A percentile compares a stretch with the other conserved stretches of the same genome.
These are phyloP conservation scores for Calidris pugnax DNA, from an alignment of 2,113 vertebrate species.

Conservation along the genomic window DNA sequence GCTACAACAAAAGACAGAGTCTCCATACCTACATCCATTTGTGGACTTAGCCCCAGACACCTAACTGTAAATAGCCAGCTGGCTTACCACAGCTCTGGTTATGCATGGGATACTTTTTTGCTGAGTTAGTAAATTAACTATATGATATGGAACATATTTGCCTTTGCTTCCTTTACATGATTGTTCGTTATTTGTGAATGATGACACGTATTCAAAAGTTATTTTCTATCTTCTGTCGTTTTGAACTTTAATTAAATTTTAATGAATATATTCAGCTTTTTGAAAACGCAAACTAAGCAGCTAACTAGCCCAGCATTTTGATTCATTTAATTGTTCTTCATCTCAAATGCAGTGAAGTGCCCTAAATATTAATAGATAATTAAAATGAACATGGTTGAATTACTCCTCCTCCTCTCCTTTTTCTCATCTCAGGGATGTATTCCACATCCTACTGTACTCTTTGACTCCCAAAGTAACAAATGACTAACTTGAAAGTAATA, in stretches of 20 bases:
- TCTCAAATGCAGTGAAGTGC: neutral
- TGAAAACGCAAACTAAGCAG: neutral
- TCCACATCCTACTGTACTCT: neutral
- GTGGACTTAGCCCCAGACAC: neutral
- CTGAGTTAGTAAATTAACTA: neutral
- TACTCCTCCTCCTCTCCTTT: neutral
- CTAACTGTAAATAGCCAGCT: neutral
- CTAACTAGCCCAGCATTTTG: neutral
- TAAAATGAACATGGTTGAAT: neutral
- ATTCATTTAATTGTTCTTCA: neutral
- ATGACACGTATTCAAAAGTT: neutral
- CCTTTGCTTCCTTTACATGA: neutral
- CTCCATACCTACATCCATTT: rapidly evolving
- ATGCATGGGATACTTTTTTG: neutral
- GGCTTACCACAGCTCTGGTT: neutral
- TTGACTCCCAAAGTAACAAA: neutral
- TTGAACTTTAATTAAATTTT: neutral
- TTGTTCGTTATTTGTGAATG: neutral
- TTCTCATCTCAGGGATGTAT: neutral
- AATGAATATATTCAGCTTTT: neutral
- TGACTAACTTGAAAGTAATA: neutral
- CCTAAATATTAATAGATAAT: constrained; percentile 17
- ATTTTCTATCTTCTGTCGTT: neutral
- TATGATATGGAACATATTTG: neutral
- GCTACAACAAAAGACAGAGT: neutral